Base-by-base conservation (phyloP, 1,140 invertebrate species). In the Gryon sp. region DNA sequence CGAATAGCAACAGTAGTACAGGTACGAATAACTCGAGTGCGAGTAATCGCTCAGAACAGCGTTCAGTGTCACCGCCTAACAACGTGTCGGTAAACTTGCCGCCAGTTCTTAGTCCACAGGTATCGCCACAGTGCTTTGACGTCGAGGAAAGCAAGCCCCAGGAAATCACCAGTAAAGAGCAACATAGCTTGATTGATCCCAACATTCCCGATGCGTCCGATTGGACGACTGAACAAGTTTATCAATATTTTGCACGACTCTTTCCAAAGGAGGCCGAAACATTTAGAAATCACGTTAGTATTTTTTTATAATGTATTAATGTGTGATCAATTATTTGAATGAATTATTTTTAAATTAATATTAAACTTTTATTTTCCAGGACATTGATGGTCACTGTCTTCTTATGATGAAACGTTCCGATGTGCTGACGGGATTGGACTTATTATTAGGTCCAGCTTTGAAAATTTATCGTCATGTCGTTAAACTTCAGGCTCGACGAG, bases 371-470 rank as follows among this genome's bases (percentile, higher is more conserved):
- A 72, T 52, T 55, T 24, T n/a, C n/a, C 86, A 97, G 95, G 95
- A 97, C 82, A 96, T 97, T 76, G 96, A 98, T 90, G 96, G 96
- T 0, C 91, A 92, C 70, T 94, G 94, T 2, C 86, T 97, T 18
- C 88, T 96, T 16, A 90, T 97, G 76, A 91, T 97, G 87, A 92
- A 93, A 79, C 89, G 96, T 75, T 91, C 91, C 22, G 96, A 97
- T 82, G 94, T 97, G 2, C 88, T 97, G 1, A 92, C 90, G 30
- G 93, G 93, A 19, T 87, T 97, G 32, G 91, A 93, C 50, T 86
- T 97, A 14, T 93, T 95, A 66, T 86, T 97, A 0, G 96, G 96
- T 7, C 96, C 95, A 16, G 96, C 95, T 3, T 88, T 97, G 3
- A 95, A 96, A 84, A 92, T 97, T 41, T 97, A 96, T 83, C 90